Evolutionary conservation across 2,888 invertebrate species (phyloP), one percentile per base, ranked within the genome.

Genomic region (Cataglyphis albicans): DNA sequence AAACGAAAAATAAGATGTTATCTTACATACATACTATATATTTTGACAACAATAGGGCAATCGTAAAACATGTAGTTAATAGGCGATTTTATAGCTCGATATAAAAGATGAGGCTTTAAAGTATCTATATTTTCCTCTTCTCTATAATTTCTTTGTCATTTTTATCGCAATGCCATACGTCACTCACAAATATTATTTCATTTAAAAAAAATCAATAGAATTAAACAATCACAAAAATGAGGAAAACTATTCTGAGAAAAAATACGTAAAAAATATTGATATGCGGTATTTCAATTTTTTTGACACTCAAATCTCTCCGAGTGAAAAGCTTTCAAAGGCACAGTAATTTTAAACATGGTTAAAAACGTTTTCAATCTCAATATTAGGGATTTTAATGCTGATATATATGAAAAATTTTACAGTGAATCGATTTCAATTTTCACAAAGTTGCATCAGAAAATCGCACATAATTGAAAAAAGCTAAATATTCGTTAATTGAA

Each of bases 401-500:
- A 59, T 25, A 70, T 29, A 2, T 7, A 1, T 12, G 6, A 48
- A 35, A 48, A 25, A 59, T 48, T 72, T 80, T 35, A 68, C 12
- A 25, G 12, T 12, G 7, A 35, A 59, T 25, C 41, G 25, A 80
- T 72, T 72, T 48, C 18, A 72, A 80, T 72, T 80, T 72, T 61
- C 44, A 68, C 44, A 59, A 78, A 59, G 21, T 44, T 18, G 44
- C 1, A 29, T 80, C 18, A 32, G 44, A 48, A 80, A 80, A 59
- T 21, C 7, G n/a, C 7, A 35, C 18, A 4, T 41, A 59, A 68
- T 76, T 41, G 48, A 61, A 80, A 35, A 61, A 48, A 25, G 18
- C 12, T 70, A 70, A 68, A 78, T 29, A 44, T 80, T 72, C 44
- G 18, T 70, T 70, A 70, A 67, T 76, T 55, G 70, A 57, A 1